Evolutionary conservation across 2,113 vertebrate species (phyloP), one percentile per base, ranked within the genome.

Genomic region (Phycodurus eques): DNA sequence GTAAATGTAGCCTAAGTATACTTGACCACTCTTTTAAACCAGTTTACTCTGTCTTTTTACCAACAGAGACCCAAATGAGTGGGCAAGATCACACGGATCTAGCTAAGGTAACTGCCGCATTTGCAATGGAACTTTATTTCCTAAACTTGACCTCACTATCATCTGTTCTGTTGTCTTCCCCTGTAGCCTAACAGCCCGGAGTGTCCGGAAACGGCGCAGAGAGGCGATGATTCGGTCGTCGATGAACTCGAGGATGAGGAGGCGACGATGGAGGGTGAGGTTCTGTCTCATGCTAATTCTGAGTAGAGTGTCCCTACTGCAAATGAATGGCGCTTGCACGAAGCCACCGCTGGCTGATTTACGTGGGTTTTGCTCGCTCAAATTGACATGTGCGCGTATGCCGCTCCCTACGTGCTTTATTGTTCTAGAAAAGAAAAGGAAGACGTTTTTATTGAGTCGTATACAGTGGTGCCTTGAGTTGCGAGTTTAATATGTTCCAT

Each of bases 41-140:
- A 47, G 54, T 3, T 49, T 39, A 43, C 14, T 46, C 13, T 31
- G 13, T 35, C n/a, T 44, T 42, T 22, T 57, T 43, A 9, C 76
- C 83, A 86, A 71, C 89, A 98, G 96, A 98, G 85, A 96, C 94
- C 12, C 95, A 95, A 62, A 80, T 87, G 33, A 94, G 92, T 10
- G 54, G 80, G 71, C 3, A 73, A 4, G 78, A 82, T 60, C 47
- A 15, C 72, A 80, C 79, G 1, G 22, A 49, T 27, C n/a, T 47
- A 31, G 31, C 22, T 47, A 47, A 27, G 43, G 64, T 66, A 11
- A 27, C 44, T 61, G 31, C 31, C 8, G 31, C 59, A 13, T 61
- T 66, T 31, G 64, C 13, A 31, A 47, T 31, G n/a, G 14, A 61
- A 17, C 14, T 35, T 61, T 14, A 3, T 35, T 17, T 14, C 3